These are phyloP conservation scores for Rallus limicola DNA, from an alignment of 2,113 vertebrate species.

Conservation along the genomic window DNA sequence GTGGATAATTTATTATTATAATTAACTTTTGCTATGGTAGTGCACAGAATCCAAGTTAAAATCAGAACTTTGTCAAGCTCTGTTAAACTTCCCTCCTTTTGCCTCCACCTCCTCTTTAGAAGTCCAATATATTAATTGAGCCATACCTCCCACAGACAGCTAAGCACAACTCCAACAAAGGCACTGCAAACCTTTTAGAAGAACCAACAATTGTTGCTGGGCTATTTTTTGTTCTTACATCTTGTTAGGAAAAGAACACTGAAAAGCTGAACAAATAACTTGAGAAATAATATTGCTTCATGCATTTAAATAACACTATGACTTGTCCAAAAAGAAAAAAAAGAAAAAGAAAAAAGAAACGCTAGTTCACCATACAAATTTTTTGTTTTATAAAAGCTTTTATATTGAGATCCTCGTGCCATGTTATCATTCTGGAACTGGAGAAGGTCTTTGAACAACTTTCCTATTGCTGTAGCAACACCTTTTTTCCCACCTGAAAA, in stretches of 20 bases:
- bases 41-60: neutral
- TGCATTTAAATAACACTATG: slow-evolving; percentile 32
- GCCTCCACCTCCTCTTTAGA: neutral
- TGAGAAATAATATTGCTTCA: slow-evolving; percentile 27
- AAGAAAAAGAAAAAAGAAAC: neutral
- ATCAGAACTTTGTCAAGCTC: neutral
- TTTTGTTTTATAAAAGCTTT: neutral
- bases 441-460: neutral
- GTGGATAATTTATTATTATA: neutral
- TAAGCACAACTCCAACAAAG: neutral
- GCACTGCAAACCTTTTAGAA: slow-evolving; percentile 12
- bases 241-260: slow-evolving; percentile 18
- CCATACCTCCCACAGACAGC: neutral
- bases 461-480: neutral
- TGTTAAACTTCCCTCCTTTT: neutral
- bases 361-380: neutral
- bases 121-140: neutral
- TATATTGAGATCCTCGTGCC: neutral
- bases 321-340: neutral
- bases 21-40: neutral
- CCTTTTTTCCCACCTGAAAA: neutral
- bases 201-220: neutral
- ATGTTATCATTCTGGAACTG: neutral
- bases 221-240: neutral
- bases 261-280: slow-evolving; percentile 24